Evolutionary conservation across 2,797 vertebrate species (phyloP).

Genomic region (Liparis tanakae): DNA sequence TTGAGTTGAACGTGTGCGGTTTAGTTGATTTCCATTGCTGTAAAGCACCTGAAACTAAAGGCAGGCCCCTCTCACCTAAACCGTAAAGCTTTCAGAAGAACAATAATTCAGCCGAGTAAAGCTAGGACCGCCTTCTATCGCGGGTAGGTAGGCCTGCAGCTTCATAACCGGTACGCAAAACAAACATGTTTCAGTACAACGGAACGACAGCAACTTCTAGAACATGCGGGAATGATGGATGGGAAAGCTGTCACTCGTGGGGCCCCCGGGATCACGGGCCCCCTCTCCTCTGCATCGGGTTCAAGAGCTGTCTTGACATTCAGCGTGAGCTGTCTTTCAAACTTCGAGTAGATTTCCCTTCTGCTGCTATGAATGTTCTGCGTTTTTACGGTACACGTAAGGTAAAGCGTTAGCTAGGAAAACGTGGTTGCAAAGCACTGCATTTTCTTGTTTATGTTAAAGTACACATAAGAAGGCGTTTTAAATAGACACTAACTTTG

Average conservation of each 20-base stretch:
- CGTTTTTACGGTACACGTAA: too few species aligned
- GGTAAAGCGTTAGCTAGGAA: too few species aligned
- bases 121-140: constrained; percentile 49
- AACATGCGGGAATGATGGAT: constrained; percentile 75
- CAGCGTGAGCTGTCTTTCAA: constrained; percentile 61
- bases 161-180: constrained; percentile 64
- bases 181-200: constrained; percentile 75
- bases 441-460: too few species aligned
- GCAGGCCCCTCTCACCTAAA: constrained; percentile 60
- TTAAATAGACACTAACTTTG: too few species aligned
- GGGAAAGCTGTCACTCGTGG: constrained; percentile 69
- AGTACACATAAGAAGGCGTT: too few species aligned
- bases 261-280: constrained; percentile 67
- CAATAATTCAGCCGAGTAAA: constrained; percentile 73
- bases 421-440: too few species aligned
- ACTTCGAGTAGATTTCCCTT: constrained; percentile 62
- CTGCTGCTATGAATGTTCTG: constrained; percentile 37
- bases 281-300: constrained; percentile 40
- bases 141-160: constrained; percentile 36
- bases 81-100: constrained; percentile 53
- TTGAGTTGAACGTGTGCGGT: constrained; percentile 5
- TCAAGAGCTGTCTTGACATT: constrained; percentile 48
- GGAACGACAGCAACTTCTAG: constrained; percentile 60
- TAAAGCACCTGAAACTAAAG: constrained; percentile 65
- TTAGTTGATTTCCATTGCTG: constrained; percentile 34